Percentiles rank a stretch among this genome's conserved stretches.
Conservation (phyloP, 2,888 invertebrate species). For the Lasius fuliginosus region DNA sequence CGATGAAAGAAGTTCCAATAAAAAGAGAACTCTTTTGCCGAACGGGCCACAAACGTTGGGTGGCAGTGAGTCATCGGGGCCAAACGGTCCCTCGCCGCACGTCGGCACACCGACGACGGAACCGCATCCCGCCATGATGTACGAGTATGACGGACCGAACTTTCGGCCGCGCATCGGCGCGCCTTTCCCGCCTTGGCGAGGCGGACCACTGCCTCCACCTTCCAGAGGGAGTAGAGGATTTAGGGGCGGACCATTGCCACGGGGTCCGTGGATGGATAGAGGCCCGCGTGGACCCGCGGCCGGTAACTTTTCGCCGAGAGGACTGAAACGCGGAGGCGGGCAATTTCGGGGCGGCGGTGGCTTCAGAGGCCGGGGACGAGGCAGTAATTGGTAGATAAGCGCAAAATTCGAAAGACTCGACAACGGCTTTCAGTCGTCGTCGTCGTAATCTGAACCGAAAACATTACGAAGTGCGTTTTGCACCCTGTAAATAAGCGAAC, state of each 20-base stretch:
- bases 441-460: constrained; percentile 31
- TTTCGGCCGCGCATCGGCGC: constrained; percentile 76
- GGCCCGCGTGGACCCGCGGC: constrained; percentile 80
- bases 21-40: constrained; percentile 72
- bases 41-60: constrained; percentile 76
- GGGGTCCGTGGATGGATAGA: constrained; percentile 86
- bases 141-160: constrained; percentile 79
- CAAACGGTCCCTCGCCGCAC: constrained; percentile 68
- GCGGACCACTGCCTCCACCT: constrained; percentile 77
- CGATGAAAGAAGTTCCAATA: constrained; percentile 66
- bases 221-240: constrained; percentile 84
- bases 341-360: constrained; percentile 83
- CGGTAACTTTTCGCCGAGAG: constrained; percentile 80
- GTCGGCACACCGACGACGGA: constrained; percentile 65
- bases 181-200: constrained; percentile 85
- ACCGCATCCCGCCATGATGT: constrained; percentile 71
- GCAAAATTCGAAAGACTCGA: constrained; percentile 67
- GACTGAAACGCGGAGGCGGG: constrained; percentile 82
- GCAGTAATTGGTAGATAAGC: constrained; percentile 84
- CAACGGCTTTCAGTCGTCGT: neutral
- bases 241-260: constrained; percentile 81
- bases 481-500: constrained; percentile 71
- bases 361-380: constrained; percentile 81
- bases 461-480: constrained; percentile 55
- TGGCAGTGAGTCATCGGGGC: constrained; percentile 44